Evolutionary conservation across 2,888 invertebrate species (phyloP).

Genomic region (Himalopsyche tibetana): DNA sequence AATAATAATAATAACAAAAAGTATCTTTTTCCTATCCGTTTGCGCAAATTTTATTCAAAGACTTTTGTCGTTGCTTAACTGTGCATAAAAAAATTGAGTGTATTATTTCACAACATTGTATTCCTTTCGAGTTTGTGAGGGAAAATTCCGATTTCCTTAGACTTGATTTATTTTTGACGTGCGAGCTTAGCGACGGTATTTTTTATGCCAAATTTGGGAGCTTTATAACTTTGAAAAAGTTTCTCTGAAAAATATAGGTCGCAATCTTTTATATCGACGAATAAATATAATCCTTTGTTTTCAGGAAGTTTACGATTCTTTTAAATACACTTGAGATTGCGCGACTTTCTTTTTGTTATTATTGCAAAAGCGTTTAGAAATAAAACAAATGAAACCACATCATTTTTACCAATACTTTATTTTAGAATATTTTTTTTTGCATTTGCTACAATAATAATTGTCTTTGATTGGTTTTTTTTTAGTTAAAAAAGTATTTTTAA

Average conservation of each 20-base stretch:
- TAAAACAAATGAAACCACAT: too few species aligned
- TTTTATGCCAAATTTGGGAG: neutral
- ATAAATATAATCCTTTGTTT: neutral
- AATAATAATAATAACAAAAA: neutral
- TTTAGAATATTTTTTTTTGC: too few species aligned
- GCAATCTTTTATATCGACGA: neutral
- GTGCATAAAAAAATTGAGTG: neutral
- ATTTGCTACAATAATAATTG: too few species aligned
- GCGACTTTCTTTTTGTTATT: neutral
- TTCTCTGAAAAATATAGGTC: neutral
- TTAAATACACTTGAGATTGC: neutral
- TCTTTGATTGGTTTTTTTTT: too few species aligned
- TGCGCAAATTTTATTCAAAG: neutral
- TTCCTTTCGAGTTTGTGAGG: neutral
- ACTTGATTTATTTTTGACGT: conserved; percentile 24
- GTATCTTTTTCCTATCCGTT: neutral
- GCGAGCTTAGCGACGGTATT: neutral
- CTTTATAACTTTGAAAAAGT: neutral
- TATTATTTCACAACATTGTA: conserved; percentile 1
- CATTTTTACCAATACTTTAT: too few species aligned
- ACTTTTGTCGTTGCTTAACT: neutral
- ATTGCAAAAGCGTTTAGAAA: too few species aligned
- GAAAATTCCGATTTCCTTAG: neutral
- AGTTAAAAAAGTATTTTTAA: too few species aligned
- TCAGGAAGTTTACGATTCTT: neutral